Base-by-base conservation (phyloP, 1,140 invertebrate species). In the Saccostrea glomerata region DNA sequence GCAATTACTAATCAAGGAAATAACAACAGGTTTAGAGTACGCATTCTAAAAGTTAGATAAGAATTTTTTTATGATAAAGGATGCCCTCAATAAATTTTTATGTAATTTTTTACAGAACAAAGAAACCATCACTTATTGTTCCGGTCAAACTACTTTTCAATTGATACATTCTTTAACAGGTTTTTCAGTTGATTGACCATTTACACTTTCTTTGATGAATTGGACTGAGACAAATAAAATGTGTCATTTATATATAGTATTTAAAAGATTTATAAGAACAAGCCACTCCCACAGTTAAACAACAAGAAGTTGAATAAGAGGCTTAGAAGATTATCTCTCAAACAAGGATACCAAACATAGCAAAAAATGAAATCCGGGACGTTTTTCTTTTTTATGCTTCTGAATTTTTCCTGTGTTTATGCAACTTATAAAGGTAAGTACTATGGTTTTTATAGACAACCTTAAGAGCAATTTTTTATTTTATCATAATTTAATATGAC, bases 361-460 rank as follows among this genome's bases (percentile, higher is more conserved):
- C 20, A 60, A n/a, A 63, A 36, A 77, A 77, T 77, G 70, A 77
- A 77, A 77, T 30, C 25, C 25, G 11, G 30, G 36, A 25, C 25
- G 5, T 77, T 9, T 36, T 25, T 77, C 11, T 15, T 30, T 12
- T 77, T 77, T 0, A 11, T 77, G 12, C 70, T 77, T 77, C 30
- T 77, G 70, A 30, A 25, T 17, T 30, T 77, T 5, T 17, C 30
- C 30, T 77, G 12, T 30, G 30, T 77, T 30, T 15, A 15, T 12
- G 70, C 70, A 77, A 77, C 70, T 36, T 77, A 77, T 13, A 77
- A 77, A 77, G 70, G 70, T 77, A 77, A 77, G 15, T 66, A 66
- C 23, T 66, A 23, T n/a, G 9, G 6, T 9, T 47, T 47, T 0
- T 47, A 47, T 47, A 9, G 6, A 47, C 9, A 47, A 6, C 47